A percentile compares a stretch with the other conserved stretches of the same genome.
Conservation (phyloP, 2,113 vertebrate species). For the Rhagologus leucostigma region DNA sequence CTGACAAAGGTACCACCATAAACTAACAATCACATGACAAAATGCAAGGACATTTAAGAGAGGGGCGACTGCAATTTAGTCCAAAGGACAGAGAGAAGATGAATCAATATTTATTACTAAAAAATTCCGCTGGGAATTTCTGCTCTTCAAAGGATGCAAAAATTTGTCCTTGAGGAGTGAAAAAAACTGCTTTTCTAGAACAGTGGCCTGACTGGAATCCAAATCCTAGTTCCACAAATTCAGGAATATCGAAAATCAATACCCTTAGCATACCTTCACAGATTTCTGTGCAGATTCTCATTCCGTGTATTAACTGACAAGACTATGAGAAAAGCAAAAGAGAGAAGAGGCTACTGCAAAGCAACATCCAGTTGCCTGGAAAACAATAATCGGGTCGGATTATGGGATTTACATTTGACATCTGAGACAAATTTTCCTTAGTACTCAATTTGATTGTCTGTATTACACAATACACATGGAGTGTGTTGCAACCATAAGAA, state of each 20-base stretch:
- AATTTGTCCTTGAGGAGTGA: conserved; percentile 28
- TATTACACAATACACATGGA: not conserved
- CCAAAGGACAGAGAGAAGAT: not conserved
- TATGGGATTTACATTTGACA: not conserved
- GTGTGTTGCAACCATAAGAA: not conserved
- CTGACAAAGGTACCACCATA: not conserved
- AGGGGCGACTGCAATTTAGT: not conserved
- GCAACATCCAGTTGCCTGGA: not conserved
- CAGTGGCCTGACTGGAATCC: not conserved
- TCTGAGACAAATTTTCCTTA: not conserved
- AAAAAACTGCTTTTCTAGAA: not conserved
- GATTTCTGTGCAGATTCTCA: not conserved
- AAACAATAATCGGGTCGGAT: not conserved
- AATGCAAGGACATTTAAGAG: not conserved
- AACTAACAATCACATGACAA: not conserved
- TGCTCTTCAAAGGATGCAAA: not conserved
- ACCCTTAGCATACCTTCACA: not conserved
- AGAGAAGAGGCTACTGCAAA: not conserved
- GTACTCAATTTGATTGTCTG: not conserved
- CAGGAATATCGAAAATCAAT: conserved; percentile 25
- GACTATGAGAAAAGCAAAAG: not conserved
- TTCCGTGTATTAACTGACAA: not conserved
- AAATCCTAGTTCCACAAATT: not conserved
- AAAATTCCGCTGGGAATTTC: not conserved
- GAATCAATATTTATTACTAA: conserved; percentile 50